phyloP scores from a whole-genome alignment of 1,140 invertebrate species.

The Drosophila virilis region DNA sequence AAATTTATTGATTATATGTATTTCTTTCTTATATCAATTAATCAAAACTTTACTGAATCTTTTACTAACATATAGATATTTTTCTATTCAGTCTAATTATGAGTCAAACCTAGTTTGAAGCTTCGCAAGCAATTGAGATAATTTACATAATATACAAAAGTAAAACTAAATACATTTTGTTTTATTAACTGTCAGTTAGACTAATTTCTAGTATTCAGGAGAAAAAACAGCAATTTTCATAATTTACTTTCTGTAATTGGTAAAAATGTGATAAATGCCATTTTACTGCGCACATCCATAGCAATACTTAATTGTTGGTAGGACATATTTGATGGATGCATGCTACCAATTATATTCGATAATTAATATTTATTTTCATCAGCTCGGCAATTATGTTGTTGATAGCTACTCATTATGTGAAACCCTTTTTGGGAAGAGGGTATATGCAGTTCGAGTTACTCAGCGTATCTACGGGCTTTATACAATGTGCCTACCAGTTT shows the following conservation, averaged over 20 bases:
- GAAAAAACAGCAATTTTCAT: background rate
- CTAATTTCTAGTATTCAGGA: no score
- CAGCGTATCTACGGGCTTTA: conserved; percentile 14
- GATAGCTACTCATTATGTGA: background rate
- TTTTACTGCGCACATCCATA: background rate
- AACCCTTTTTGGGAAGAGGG: conserved; percentile 7
- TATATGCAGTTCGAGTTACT: conserved; percentile 3
- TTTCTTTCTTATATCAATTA: no score
- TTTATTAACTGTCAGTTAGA: no score
- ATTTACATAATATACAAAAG: no score
- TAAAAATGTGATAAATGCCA: conserved; percentile 1
- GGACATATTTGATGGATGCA: background rate
- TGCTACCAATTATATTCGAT: background rate
- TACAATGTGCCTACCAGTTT: conserved; percentile 54
- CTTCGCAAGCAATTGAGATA: no score
- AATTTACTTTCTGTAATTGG: background rate
- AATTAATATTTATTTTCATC: background rate
- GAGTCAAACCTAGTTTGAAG: no score
- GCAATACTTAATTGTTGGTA: background rate
- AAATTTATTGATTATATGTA: no score
- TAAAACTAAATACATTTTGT: no score
- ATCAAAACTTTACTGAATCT: no score
- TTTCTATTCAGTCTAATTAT: no score
- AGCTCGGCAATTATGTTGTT: background rate
- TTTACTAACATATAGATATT: no score